Conservation (phyloP, 1,140 invertebrate genomes). For the Drosophila fuyamai region DNA sequence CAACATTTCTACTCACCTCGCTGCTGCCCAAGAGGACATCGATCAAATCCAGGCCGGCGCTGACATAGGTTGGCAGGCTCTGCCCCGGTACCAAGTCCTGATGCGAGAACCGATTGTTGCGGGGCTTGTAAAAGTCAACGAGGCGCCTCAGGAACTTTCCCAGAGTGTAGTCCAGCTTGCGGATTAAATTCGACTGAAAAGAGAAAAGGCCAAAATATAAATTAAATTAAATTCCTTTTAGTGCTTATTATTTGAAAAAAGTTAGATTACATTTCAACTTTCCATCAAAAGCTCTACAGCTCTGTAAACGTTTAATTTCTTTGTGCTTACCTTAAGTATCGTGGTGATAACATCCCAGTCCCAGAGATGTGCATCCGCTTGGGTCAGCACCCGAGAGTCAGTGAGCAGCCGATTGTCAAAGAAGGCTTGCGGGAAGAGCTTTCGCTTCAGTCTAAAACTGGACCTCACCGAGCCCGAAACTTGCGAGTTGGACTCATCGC, state of each 20-base stretch:
- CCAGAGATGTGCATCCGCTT: conserved; percentile 91
- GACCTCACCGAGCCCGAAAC: conserved; percentile 68
- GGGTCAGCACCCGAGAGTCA: conserved; percentile 90
- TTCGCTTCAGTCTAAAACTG: conserved; percentile 77
- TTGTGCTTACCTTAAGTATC: conserved; percentile 89
- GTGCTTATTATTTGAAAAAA: too few relatives aligned
- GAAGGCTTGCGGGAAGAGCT: conserved; percentile 69
- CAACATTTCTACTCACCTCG: conserved; percentile 80
- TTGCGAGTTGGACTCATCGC: conserved; percentile 76
- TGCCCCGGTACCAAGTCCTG: conserved; percentile 86
- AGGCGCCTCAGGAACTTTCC: conserved; percentile 92
- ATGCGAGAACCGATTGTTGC: conserved; percentile 93
- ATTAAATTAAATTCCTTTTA: neutral
- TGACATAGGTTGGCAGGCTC: conserved; percentile 88
- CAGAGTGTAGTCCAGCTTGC: conserved; percentile 90
- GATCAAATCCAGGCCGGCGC: conserved; percentile 91
- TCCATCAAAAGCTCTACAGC: too few relatives aligned
- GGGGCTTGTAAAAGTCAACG: conserved; percentile 94
- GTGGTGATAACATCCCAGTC: conserved; percentile 93
- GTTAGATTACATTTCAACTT: too few relatives aligned
- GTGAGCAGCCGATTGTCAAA: conserved; percentile 88
- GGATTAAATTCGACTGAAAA: conserved; percentile 82
- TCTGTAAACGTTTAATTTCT: neutral
- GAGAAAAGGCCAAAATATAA: neutral
- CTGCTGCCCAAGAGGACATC: conserved; percentile 88